Evolutionary conservation across 2,797 vertebrate genomes (phyloP).

Genomic region (Uromys caudimaculatus): DNA sequence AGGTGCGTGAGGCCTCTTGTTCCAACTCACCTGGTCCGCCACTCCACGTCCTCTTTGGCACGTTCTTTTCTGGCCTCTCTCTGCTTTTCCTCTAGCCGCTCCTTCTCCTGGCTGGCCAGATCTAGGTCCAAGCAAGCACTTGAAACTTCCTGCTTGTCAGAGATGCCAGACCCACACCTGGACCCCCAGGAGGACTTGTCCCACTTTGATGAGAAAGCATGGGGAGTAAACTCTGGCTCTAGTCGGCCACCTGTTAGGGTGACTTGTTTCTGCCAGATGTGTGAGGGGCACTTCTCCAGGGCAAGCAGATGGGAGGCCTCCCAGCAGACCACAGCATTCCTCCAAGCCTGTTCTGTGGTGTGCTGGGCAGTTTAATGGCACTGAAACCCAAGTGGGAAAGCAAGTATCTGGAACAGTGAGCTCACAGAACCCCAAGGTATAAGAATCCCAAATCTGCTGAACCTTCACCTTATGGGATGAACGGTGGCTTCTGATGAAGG

Average conservation of each 20-base stretch:
- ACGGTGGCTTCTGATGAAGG: neutral
- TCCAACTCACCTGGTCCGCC: constrained; percentile 92
- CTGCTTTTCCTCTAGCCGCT: constrained; percentile 97
- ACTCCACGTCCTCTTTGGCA: constrained; percentile 91
- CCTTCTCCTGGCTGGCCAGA: constrained; percentile 94
- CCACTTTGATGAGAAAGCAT: no score
- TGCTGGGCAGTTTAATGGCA: neutral
- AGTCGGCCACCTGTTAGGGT: neutral
- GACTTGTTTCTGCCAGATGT: neutral
- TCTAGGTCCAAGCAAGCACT: constrained; percentile 86
- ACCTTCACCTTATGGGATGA: neutral
- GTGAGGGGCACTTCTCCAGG: neutral
- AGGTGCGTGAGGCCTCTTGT: no score
- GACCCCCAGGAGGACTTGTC: neutral
- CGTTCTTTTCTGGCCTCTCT: constrained; percentile 94
- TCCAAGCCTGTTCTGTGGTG: neutral
- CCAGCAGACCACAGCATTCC: neutral
- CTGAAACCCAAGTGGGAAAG: no score
- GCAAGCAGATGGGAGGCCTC: neutral
- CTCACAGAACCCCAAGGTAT: neutral
- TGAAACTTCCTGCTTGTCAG: neutral
- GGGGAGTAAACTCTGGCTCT: no score
- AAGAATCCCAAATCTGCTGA: neutral
- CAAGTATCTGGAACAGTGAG: neutral
- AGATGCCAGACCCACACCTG: neutral